Base-by-base conservation (phyloP, 1,140 invertebrate genomes). In the Meloidogyne hapla region DNA sequence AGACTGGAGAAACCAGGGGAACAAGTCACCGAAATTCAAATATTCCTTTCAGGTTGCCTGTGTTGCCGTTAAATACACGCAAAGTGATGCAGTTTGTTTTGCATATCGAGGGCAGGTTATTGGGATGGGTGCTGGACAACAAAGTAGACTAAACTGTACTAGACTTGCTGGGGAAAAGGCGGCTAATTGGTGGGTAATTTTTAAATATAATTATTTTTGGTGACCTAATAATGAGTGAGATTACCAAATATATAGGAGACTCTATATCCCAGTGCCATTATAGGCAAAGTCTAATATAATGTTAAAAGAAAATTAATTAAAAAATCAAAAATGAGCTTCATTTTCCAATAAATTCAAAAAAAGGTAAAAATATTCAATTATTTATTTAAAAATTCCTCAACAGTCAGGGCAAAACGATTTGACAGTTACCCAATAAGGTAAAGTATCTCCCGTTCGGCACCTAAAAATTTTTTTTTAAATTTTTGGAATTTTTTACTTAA, bases 131-230 rank as follows among this genome's bases (percentile, higher is more conserved):
- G 96, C 96, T 33, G 96, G 96, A 0, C 96, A 98, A 87, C 96
- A 99, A 88, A 96, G 94, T 0, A 91, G 96, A 78, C 98, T 99
- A 85, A 95, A 98, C 88, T 98, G 95, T 88, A 98, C 95, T 0
- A 91, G 96, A 81, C 90, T 99, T 77, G 96, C 96, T 75, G 95
- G 95, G 21, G 94, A 95, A 85, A 98, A 99, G 89, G 94, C 94
- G n/a, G 93, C 95, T 87, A 94, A 95, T 89, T 98, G 95, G 95
- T 91, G 83, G 85, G 82, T n/a, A 8, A 56, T 18, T 71, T 21
- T 65, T 71, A 8, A n/a, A 69, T 69, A 6, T 48, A 26, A 66
- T 63, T 63, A 9, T 5, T 23, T 21, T 63, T 63, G 62, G 62
- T n/a, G n/a, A n/a, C n/a, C n/a, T n/a, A n/a, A n/a, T n/a, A n/a